Base-by-base conservation (phyloP, 2,888 invertebrate genomes). In the Hyposoter dolosus region DNA sequence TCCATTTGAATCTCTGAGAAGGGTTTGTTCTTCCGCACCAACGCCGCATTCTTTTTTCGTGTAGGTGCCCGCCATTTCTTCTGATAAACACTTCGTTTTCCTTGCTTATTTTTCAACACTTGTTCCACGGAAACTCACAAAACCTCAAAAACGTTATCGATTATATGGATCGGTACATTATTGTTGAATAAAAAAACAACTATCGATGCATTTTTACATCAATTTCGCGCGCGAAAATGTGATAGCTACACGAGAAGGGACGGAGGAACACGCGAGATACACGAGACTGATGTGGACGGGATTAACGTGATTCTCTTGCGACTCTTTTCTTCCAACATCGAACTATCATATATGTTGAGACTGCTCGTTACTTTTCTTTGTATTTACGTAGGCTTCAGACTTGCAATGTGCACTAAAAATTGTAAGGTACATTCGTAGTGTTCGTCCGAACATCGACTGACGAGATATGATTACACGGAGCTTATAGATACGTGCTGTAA, bases 11-110 rank as follows among this genome's bases (percentile, higher is more conserved):
- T 93, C 93, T 88, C 93, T 93, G 5, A 94, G 88, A 35, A 94
- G 91, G 6, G 92, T 94, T 74, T 94, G 93, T 83, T 94, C 94
- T 86, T 94, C 94, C 17, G 93, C 91, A n/a, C 93, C 93, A 19
- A 89, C 85, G 78, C 92, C 90, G 86, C 92, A 93, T 85, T 94
- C 94, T 81, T 92, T 94, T 88, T 93, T 94, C 77, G 92, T 93
- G 81, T 94, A 94, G 68, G 91, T 94, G 82, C 93, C 93, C 89
- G 94, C 93, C 94, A 94, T 94, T 91, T 88, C 47, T 69, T 71
- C 45, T 28, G n/a, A 28, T 23, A 45, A 69, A 47, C 43, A 53
- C 72, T 75, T 15, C 50, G 50, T 65, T 81, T 76, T 43, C 65
- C 15, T 28, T 71, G 5, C 0, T 40, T 28, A 3, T 28, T 74